These are phyloP conservation scores for Microtus oregoni DNA, from an alignment of 2,113 vertebrate genomes.

Conservation along the genomic window DNA sequence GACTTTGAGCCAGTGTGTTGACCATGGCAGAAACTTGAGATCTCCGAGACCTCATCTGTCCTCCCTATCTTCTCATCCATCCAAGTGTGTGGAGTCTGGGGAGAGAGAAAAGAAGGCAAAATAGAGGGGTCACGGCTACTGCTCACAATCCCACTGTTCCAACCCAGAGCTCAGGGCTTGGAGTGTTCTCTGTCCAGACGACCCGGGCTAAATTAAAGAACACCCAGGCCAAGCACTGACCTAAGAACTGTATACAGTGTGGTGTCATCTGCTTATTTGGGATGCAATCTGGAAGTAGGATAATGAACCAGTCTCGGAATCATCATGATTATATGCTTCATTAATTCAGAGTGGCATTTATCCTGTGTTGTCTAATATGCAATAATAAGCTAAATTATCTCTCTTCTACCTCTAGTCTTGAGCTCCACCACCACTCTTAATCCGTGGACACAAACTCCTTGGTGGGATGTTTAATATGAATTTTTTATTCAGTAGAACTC, in stretches of 20 bases:
- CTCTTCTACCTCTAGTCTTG: not conserved
- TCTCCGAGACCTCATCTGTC: not conserved
- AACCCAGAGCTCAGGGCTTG: not conserved
- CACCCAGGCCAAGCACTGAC: not conserved
- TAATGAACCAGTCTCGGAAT: conserved; percentile 41
- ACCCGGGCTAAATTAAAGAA: not conserved
- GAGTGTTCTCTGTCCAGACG: not conserved
- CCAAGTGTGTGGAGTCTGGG: too few species aligned
- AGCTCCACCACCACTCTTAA: not conserved
- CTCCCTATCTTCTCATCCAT: not conserved
- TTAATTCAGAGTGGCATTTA: conserved; percentile 47
- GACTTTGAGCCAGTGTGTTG: accelerated
- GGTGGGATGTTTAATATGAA: conserved; percentile 34
- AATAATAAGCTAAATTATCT: conserved; percentile 42
- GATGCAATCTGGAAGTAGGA: conserved; percentile 22
- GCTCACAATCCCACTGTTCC: not conserved
- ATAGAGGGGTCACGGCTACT: accelerated
- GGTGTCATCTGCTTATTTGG: conserved; percentile 2
- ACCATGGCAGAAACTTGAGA: accelerated
- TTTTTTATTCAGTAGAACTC: conserved; percentile 48
- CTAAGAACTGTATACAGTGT: accelerated
- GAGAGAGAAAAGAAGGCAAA: not conserved
- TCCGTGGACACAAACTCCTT: not conserved
- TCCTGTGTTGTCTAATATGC: not conserved
- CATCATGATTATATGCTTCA: conserved; percentile 15